A percentile compares a stretch with the other conserved stretches of the same genome.
These are phyloP conservation scores for Pedetes capensis DNA, from an alignment of 2,113 vertebrate genomes.

Conservation along the genomic window DNA sequence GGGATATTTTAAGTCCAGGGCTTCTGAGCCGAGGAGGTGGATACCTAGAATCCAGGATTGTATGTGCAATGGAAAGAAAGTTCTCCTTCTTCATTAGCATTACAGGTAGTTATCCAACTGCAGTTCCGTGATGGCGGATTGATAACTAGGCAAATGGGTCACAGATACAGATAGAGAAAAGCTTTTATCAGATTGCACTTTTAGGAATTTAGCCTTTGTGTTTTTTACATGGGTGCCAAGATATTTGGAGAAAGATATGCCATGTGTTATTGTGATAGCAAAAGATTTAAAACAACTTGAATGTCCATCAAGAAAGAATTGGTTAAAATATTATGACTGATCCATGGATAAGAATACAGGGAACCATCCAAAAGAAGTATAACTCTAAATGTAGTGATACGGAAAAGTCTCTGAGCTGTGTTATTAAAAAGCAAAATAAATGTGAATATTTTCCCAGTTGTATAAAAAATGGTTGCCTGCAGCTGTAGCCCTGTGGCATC, in stretches of 20 bases:
- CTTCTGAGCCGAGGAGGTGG: background rate
- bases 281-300: background rate
- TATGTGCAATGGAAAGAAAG: background rate
- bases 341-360: background rate
- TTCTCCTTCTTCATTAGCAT: background rate
- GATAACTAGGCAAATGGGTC: background rate
- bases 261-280: background rate
- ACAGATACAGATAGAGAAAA: too few relatives aligned
- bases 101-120: background rate
- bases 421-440: background rate
- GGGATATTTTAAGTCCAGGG: background rate
- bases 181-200: background rate
- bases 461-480: too few relatives aligned
- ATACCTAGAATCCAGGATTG: background rate
- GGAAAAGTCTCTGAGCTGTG: background rate
- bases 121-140: rapidly evolving
- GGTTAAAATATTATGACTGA: background rate
- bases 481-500: too few relatives aligned
- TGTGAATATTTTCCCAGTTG: background rate
- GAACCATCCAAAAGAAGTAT: background rate
- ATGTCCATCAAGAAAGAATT: background rate
- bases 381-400: background rate
- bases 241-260: background rate
- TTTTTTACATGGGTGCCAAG: background rate
- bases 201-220: background rate